Conservation (phyloP, 2,113 vertebrate genomes). For the Larimichthys crocea region DNA sequence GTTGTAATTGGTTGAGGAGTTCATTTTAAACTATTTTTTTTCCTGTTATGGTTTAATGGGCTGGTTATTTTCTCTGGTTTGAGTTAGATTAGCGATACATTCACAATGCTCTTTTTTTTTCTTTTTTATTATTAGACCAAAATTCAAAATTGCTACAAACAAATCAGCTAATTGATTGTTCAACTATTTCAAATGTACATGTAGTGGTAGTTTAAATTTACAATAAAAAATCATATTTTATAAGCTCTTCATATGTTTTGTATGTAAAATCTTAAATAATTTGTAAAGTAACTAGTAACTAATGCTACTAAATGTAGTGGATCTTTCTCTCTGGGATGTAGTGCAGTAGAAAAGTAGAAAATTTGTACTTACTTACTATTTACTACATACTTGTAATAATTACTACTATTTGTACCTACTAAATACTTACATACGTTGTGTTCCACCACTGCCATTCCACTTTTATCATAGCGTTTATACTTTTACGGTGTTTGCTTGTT, state of each 20-base stretch:
- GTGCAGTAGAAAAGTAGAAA: neutral
- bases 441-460: neutral
- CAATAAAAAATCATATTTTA: neutral
- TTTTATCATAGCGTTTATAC: neutral
- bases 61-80: neutral
- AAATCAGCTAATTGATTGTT: neutral
- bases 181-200: no score
- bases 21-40: neutral
- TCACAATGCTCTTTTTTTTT: neutral
- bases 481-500: neutral
- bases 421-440: neutral
- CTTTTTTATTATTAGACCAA: neutral
- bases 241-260: neutral
- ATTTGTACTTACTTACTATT: neutral
- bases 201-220: neutral
- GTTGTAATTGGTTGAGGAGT: neutral
- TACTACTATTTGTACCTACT: no score
- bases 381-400: no score
- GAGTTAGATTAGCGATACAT: neutral
- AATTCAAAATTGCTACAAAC: neutral
- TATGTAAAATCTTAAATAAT: neutral
- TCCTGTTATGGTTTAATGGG: neutral
- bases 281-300: neutral
- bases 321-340: no score
- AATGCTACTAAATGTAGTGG: neutral